These are phyloP conservation scores for Mercenaria mercenaria DNA, from an alignment of 1,140 invertebrate genomes.

Conservation along the genomic window DNA sequence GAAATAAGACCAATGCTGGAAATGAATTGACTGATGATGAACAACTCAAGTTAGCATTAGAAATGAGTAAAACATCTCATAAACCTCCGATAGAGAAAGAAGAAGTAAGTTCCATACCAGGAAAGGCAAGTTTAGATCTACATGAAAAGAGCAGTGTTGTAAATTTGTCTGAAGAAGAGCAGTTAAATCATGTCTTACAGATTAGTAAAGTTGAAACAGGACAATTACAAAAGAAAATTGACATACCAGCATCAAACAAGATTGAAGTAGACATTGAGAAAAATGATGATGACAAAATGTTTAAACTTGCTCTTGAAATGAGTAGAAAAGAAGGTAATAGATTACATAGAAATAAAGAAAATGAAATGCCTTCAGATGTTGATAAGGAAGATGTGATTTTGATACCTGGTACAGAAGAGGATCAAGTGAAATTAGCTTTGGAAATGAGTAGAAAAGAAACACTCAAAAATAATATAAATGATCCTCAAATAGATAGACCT, in stretches of 20 bases:
- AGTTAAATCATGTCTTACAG: not conserved
- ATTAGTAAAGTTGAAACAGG: not conserved
- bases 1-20: not conserved
- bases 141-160: not conserved
- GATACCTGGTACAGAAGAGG: not conserved
- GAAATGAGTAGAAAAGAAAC: not conserved
- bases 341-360: not conserved
- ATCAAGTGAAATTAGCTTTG: not conserved
- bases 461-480: not conserved
- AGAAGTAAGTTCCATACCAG: not conserved
- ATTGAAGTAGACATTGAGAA: not conserved
- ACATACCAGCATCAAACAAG: not conserved
- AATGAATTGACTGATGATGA: not conserved
- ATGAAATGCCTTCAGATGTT: not conserved
- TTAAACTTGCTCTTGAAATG: not conserved
- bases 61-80: not conserved
- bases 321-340: not conserved
- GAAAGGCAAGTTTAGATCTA: not conserved
- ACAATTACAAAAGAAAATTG: not conserved
- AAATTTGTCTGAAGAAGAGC: constrained; percentile 4
- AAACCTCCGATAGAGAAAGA: not conserved
- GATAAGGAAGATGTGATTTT: not conserved
- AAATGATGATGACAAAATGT: not conserved
- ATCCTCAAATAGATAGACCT: not conserved
- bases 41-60: not conserved